A percentile compares a stretch with the other conserved stretches of the same genome.
These are phyloP conservation scores for Molothrus aeneus DNA, from an alignment of 2,797 vertebrate species.

Conservation along the genomic window DNA sequence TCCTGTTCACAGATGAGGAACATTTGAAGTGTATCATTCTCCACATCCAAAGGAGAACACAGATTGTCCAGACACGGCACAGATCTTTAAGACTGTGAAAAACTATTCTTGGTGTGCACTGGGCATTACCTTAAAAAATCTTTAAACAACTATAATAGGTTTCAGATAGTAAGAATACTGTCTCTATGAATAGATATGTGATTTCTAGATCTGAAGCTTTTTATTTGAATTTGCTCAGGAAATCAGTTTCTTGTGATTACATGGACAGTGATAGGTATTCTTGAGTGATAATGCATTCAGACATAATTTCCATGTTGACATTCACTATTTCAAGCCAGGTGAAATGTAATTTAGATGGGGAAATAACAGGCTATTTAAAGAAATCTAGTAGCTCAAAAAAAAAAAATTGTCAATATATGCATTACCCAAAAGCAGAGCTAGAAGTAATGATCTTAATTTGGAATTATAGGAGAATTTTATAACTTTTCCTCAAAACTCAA, in stretches of 20 bases:
- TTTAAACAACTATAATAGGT: background rate
- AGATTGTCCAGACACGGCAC: background rate
- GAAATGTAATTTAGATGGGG: constrained; percentile 3
- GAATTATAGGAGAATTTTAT: constrained; percentile 43
- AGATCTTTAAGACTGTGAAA: background rate
- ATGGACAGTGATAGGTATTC: background rate
- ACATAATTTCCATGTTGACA: background rate
- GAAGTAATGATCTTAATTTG: constrained; percentile 16
- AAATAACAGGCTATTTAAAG: constrained; percentile 26
- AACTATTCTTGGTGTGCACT: background rate
- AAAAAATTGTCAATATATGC: background rate
- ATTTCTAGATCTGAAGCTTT: background rate
- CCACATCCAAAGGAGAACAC: background rate
- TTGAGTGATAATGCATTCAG: background rate
- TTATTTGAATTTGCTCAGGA: background rate
- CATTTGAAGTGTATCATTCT: background rate
- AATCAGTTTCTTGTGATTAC: background rate
- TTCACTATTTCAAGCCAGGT: background rate
- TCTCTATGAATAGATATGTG: background rate
- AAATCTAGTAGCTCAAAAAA: background rate
- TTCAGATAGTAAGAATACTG: background rate
- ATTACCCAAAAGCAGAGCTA: background rate
- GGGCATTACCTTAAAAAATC: background rate
- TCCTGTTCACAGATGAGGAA: background rate
- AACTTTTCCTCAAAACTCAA: constrained; percentile 22